Percentiles rank a stretch among this genome's conserved stretches.
Evolutionary conservation across 2,888 invertebrate species (phyloP).

Genomic region (Ptychoptera albimana): DNA sequence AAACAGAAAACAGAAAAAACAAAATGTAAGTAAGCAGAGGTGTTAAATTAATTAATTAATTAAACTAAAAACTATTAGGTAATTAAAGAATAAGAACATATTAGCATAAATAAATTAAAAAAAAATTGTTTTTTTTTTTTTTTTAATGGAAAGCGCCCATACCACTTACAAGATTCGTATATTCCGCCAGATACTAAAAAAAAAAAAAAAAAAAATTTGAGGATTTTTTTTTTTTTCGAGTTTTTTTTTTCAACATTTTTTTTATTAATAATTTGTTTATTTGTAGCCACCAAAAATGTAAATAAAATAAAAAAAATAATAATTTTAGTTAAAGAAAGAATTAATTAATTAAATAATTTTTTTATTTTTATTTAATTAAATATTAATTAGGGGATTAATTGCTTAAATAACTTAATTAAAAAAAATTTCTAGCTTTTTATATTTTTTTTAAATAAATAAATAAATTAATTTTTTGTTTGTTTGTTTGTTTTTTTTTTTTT

Average conservation of each 20-base stretch:
- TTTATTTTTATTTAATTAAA: background rate
- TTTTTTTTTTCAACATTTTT: background rate
- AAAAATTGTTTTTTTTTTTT: background rate
- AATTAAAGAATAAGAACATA: background rate
- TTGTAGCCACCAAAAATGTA: constrained; percentile 5
- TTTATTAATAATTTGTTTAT: no score
- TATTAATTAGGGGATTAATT: background rate
- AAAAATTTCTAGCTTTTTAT: background rate
- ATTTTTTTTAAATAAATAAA: background rate
- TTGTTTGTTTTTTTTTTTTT: no score
- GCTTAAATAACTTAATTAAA: background rate
- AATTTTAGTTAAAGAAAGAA: constrained; percentile 1
- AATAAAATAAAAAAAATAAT: constrained; percentile 10
- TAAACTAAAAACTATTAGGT: background rate
- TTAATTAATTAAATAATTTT: no score
- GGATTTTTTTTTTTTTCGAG: constrained; percentile 6
- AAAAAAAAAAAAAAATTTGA: no score
- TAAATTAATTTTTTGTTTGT: no score
- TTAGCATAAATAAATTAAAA: background rate
- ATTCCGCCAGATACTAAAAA: constrained; percentile 20
- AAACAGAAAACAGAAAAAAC: background rate
- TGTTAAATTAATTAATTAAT: background rate
- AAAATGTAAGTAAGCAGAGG: background rate
- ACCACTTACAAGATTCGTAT: constrained; percentile 33
- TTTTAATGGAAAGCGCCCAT: constrained; percentile 27